phyloP scores from a whole-genome alignment of 2,888 invertebrate species.

The Drosophila infuscata region DNA sequence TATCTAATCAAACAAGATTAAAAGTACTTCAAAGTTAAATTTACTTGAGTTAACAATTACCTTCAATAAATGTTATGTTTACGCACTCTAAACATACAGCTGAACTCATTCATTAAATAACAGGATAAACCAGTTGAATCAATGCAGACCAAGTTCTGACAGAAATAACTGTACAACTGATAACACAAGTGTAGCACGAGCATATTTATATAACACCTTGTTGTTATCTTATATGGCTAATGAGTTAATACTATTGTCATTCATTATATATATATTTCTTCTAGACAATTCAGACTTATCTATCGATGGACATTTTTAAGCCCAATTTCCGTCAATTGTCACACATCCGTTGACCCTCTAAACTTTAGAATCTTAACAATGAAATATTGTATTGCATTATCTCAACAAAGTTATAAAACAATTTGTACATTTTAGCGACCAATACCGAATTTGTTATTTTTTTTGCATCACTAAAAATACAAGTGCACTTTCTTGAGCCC shows the following conservation, averaged over 20 bases:
- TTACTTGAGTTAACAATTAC: slow-evolving; percentile 9
- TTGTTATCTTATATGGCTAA: not conserved
- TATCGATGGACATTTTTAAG: not conserved
- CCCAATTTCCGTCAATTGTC: not conserved
- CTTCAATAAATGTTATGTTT: too few species aligned
- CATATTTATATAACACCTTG: not conserved
- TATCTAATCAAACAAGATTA: slow-evolving; percentile 46
- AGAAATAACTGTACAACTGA: not conserved
- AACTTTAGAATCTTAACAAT: not conserved
- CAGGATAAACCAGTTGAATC: not conserved
- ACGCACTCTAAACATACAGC: too few species aligned
- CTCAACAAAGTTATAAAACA: not conserved
- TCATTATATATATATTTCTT: not conserved
- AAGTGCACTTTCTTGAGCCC: not conserved
- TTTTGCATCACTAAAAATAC: not conserved
- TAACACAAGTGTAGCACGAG: not conserved
- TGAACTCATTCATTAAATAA: slow-evolving; percentile 22
- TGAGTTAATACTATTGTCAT: not conserved
- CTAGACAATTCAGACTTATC: not conserved
- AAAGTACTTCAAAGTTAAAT: slow-evolving; percentile 3
- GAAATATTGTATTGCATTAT: not conserved
- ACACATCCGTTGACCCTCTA: not conserved
- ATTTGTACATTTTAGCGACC: not conserved
- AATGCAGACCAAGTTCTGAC: not conserved
- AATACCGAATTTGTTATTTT: not conserved